These are phyloP conservation scores for Dusona sp. DNA, from an alignment of 2,888 invertebrate genomes.

Conservation along the genomic window DNA sequence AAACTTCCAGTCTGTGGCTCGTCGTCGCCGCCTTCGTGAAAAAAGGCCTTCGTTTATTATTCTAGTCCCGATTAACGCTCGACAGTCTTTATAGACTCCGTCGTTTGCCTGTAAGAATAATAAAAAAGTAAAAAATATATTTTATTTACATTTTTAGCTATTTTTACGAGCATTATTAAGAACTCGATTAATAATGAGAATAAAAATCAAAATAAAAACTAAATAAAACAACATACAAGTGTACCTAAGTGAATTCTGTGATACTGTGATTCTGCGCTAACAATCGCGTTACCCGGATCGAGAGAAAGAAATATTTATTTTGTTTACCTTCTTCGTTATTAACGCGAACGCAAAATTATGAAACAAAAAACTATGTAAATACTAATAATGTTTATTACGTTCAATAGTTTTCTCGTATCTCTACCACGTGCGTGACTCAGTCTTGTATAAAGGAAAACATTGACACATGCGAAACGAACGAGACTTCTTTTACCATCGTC, in stretches of 20 bases:
- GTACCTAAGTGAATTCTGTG: constrained; percentile 83
- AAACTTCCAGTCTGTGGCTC: background rate
- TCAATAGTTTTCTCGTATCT: background rate
- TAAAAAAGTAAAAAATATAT: background rate
- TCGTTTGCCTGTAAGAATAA: constrained; percentile 9
- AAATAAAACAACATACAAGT: constrained; percentile 43
- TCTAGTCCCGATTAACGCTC: constrained; percentile 52
- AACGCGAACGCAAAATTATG: background rate
- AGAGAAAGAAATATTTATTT: constrained; percentile 61
- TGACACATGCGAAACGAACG: background rate
- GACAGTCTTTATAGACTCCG: background rate
- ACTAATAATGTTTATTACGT: background rate
- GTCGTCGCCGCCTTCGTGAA: background rate
- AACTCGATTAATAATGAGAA: background rate
- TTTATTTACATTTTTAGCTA: background rate
- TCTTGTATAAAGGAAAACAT: background rate
- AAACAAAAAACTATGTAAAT: constrained; percentile 18
- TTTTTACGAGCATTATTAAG: background rate
- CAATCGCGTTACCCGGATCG: constrained; percentile 24
- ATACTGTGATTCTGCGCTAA: constrained; percentile 72
- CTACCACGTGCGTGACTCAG: background rate
- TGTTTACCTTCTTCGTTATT: constrained; percentile 24
- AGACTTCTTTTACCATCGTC: constrained; percentile 13
- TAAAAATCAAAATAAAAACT: constrained; percentile 24
- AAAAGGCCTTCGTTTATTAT: constrained; percentile 19